Conservation (phyloP, 2,113 vertebrate species). For the Smithornis capensis region DNA sequence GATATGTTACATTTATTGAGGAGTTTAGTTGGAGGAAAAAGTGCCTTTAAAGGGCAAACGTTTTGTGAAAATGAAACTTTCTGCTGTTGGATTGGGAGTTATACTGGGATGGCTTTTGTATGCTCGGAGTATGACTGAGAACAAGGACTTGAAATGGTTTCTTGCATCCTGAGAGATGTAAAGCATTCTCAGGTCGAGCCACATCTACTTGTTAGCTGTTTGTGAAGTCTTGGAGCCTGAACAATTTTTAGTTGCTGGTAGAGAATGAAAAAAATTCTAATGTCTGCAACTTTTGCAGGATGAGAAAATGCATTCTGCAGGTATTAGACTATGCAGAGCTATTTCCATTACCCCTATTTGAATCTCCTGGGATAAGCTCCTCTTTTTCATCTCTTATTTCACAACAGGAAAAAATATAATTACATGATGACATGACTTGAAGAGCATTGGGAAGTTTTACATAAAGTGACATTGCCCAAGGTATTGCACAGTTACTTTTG, state of each 20-base stretch:
- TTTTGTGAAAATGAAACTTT: background rate
- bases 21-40: background rate
- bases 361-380: slow-evolving; percentile 36
- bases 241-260: background rate
- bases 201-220: background rate
- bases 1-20: background rate
- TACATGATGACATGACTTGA: slow-evolving; percentile 51
- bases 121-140: background rate
- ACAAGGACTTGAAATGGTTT: background rate
- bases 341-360: slow-evolving; percentile 40
- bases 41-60: background rate
- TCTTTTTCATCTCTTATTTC: slow-evolving; percentile 66
- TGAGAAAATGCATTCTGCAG: slow-evolving; percentile 41
- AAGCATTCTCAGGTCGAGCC: background rate
- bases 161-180: background rate
- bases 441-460: slow-evolving; percentile 59
- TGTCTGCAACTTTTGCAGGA: slow-evolving; percentile 4
- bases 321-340: slow-evolving; percentile 44
- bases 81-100: background rate
- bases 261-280: background rate
- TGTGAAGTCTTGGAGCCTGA: background rate
- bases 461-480: slow-evolving; percentile 58
- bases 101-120: background rate
- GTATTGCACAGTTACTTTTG: slow-evolving; percentile 35
- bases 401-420: slow-evolving; percentile 63